Percentiles rank a stretch among this genome's conserved stretches.
Evolutionary conservation across 2,888 invertebrate genomes (phyloP).

Genomic region (Brachyopa scutellaris): DNA sequence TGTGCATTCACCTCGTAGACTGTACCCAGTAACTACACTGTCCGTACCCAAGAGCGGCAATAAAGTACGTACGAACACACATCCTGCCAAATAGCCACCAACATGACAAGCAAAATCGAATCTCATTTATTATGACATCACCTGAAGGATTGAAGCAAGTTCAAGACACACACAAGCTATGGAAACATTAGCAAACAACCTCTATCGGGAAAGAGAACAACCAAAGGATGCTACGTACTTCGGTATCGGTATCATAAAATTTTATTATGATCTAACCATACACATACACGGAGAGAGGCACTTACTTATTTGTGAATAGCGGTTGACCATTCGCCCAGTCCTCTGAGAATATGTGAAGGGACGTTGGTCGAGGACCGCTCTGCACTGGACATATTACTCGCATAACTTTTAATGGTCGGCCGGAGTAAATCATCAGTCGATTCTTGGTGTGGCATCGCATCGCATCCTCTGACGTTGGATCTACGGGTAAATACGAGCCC

Average conservation of each 20-base stretch:
- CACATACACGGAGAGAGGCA: slow-evolving; percentile 61
- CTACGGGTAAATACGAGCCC: slow-evolving; percentile 88
- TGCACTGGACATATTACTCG: slow-evolving; percentile 89
- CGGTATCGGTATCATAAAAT: slow-evolving; percentile 54
- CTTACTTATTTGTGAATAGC: slow-evolving; percentile 81
- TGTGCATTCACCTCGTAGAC: background rate
- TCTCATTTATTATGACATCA: slow-evolving; percentile 61
- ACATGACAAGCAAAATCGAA: slow-evolving; percentile 64
- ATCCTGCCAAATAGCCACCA: slow-evolving; percentile 52
- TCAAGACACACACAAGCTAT: slow-evolving; percentile 21
- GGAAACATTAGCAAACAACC: slow-evolving; percentile 37
- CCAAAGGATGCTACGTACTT: slow-evolving; percentile 37
- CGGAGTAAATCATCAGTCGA: slow-evolving; percentile 91
- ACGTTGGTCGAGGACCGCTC: slow-evolving; percentile 85
- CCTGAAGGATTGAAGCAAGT: slow-evolving; percentile 65
- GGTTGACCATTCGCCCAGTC: slow-evolving; percentile 85
- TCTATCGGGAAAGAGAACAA: background rate
- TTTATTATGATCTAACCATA: slow-evolving; percentile 60
- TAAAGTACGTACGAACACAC: slow-evolving; percentile 45
- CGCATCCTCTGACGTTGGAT: slow-evolving; percentile 85
- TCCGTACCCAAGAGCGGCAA: slow-evolving; percentile 5
- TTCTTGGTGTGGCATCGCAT: slow-evolving; percentile 89
- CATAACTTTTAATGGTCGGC: slow-evolving; percentile 84
- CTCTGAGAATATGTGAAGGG: slow-evolving; percentile 90
- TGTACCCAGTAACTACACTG: slow-evolving; percentile 18